Percentiles rank a stretch among this genome's conserved stretches.
phyloP scores from a whole-genome alignment of 2,113 vertebrate genomes.

The Leiothrix lutea region DNA sequence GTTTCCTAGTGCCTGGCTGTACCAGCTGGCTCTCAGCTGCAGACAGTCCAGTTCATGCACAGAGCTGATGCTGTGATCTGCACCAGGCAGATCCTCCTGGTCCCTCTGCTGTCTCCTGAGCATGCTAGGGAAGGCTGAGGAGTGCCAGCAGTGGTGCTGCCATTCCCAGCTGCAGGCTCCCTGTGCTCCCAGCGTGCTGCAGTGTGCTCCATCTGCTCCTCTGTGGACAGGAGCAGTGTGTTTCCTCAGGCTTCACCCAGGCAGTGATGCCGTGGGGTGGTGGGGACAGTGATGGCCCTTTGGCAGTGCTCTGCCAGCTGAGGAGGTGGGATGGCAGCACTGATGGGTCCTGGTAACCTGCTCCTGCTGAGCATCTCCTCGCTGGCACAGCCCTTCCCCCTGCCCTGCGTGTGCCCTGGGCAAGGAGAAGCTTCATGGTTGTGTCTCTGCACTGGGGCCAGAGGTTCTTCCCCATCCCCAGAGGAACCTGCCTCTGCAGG shows the following conservation, averaged over 20 bases:
- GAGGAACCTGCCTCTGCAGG: neutral
- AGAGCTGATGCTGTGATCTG: neutral
- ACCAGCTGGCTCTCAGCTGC: neutral
- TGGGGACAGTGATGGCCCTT: fast-evolving
- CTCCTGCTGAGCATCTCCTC: neutral
- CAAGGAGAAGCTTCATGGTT: neutral
- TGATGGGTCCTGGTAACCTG: neutral
- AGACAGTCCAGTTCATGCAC: fast-evolving
- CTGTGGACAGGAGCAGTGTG: fast-evolving
- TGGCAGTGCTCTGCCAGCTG: neutral
- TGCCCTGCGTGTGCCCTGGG: neutral
- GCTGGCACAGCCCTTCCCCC: neutral
- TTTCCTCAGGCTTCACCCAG: neutral
- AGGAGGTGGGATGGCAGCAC: neutral
- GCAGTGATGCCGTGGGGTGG: fast-evolving
- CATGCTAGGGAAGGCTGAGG: neutral
- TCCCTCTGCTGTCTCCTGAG: neutral
- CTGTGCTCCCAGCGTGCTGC: neutral
- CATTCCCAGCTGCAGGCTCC: neutral
- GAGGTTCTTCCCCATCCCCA: neutral
- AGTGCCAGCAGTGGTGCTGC: neutral
- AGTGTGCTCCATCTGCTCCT: neutral
- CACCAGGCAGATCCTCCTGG: neutral
- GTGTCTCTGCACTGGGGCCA: neutral
- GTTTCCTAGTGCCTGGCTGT: neutral